A percentile compares a stretch with the other conserved stretches of the same genome.
phyloP scores from a whole-genome alignment of 2,888 invertebrate genomes.

The Leptinotarsa peninsularis region DNA sequence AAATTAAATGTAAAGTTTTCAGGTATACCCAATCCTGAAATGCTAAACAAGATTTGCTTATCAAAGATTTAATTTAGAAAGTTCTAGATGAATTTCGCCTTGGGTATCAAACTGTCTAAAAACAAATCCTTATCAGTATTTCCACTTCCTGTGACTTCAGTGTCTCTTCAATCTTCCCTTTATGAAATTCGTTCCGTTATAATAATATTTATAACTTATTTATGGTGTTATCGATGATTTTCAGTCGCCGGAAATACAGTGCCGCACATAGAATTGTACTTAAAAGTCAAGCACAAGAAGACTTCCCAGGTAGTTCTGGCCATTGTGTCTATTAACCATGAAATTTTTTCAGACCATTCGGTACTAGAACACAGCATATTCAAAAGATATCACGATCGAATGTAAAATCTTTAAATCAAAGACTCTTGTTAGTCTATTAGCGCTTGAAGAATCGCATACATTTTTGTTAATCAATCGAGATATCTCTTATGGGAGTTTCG shows the following conservation, averaged over 20 bases:
- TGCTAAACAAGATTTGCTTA: background rate
- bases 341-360: too few species aligned
- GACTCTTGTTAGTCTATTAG: too few species aligned
- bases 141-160: constrained; percentile 1
- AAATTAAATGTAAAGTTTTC: too few species aligned
- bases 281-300: too few species aligned
- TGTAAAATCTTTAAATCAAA: too few species aligned
- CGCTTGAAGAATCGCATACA: too few species aligned
- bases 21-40: background rate
- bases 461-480: too few species aligned
- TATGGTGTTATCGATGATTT: background rate
- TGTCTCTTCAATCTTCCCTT: background rate
- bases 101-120: background rate
- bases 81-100: background rate
- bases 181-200: background rate
- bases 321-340: too few species aligned
- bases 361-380: too few species aligned
- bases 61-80: background rate
- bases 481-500: too few species aligned
- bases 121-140: background rate
- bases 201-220: background rate
- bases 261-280: background rate
- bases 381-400: too few species aligned
- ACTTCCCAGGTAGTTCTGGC: too few species aligned
- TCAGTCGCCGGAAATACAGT: constrained; percentile 3